Evolutionary conservation across 2,113 vertebrate species (phyloP).

Genomic region (Piaya cayana): DNA sequence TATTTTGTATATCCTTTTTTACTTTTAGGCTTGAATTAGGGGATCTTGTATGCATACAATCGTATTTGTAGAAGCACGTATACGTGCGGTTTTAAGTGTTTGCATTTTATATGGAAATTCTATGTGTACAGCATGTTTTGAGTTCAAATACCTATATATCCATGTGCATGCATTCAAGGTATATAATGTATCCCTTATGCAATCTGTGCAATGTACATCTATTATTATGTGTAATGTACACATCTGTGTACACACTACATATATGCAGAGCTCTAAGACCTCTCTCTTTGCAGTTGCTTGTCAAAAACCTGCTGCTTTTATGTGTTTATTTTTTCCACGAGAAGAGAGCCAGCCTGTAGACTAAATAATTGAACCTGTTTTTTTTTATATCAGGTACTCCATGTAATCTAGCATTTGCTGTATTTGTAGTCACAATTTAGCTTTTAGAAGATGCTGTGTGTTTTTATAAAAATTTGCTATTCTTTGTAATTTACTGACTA

Average conservation of each 20-base stretch:
- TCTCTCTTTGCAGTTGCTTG: background rate
- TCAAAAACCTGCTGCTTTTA: slow-evolving; percentile 27
- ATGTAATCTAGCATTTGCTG: background rate
- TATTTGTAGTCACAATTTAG: background rate
- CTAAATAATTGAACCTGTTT: background rate
- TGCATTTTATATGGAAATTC: background rate
- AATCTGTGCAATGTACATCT: background rate
- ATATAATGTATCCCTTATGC: background rate
- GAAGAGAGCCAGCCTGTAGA: background rate
- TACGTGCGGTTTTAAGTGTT: background rate
- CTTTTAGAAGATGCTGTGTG: background rate
- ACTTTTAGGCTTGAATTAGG: slow-evolving; percentile 16
- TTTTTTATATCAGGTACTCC: background rate
- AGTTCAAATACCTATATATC: background rate
- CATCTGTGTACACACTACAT: background rate
- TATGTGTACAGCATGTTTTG: background rate
- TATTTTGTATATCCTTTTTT: slow-evolving; percentile 6
- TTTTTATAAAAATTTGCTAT: background rate
- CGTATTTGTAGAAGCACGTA: background rate
- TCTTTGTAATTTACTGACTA: background rate
- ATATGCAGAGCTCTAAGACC: background rate
- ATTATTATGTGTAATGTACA: background rate
- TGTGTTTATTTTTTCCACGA: background rate
- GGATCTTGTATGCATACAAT: background rate
- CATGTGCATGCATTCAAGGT: background rate